phyloP scores from a whole-genome alignment of 1,140 invertebrate genomes.

The Pristionchus pacificus region DNA sequence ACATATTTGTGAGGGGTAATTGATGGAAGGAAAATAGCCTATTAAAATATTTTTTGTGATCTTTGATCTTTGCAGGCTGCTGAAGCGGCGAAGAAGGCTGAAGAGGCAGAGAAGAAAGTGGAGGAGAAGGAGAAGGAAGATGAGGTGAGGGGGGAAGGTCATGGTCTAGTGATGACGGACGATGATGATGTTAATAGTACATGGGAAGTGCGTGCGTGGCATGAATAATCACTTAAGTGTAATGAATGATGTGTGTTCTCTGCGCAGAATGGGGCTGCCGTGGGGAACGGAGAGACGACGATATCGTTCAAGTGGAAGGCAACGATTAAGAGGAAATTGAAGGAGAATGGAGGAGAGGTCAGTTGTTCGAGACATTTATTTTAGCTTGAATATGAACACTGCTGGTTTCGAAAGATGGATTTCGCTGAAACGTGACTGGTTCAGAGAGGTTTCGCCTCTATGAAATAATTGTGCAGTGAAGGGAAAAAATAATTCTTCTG shows the following conservation, averaged over 20 bases:
- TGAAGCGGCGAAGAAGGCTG: background rate
- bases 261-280: slow-evolving; percentile 63
- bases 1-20: too few relatives aligned
- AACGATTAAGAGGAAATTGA: slow-evolving; percentile 3
- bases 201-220: too few relatives aligned
- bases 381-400: background rate
- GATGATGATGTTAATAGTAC: background rate
- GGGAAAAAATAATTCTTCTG: too few relatives aligned
- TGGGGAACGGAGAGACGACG: slow-evolving; percentile 92
- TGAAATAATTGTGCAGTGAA: too few relatives aligned
- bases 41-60: too few relatives aligned
- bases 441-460: too few relatives aligned
- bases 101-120: background rate
- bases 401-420: too few relatives aligned
- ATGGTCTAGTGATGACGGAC: background rate
- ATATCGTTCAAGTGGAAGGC: slow-evolving; percentile 63
- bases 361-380: slow-evolving; percentile 74
- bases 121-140: slow-evolving; percentile 6
- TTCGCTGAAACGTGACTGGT: too few relatives aligned
- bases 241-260: slow-evolving; percentile 18
- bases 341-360: slow-evolving; percentile 82
- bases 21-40: too few relatives aligned
- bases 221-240: background rate
- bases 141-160: background rate
- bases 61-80: too few relatives aligned